These are phyloP conservation scores for Synaphobranchus kaupii DNA, from an alignment of 2,797 vertebrate species.

Conservation along the genomic window DNA sequence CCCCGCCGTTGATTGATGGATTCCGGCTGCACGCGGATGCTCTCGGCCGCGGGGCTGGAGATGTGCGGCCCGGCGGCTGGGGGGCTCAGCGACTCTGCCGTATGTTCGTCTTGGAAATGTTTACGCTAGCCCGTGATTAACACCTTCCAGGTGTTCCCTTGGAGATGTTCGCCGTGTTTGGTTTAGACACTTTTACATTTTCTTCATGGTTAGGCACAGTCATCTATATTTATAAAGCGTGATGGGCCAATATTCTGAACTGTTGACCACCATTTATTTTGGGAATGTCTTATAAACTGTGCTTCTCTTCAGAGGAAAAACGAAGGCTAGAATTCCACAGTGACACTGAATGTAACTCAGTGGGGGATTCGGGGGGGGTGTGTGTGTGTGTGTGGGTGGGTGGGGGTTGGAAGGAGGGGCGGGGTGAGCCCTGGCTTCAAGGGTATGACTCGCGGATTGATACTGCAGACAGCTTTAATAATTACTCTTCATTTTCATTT, in stretches of 20 bases:
- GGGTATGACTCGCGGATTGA: conserved; percentile 59
- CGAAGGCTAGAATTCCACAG: conserved; percentile 61
- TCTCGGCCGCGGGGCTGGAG: conserved; percentile 39
- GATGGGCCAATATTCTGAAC: conserved; percentile 71
- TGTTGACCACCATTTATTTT: conserved; percentile 82
- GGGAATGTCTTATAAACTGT: conserved; percentile 69
- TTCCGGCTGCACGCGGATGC: conserved; percentile 50
- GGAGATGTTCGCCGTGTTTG: conserved; percentile 70
- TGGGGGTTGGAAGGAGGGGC: conserved; percentile 37
- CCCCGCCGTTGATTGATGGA: conserved; percentile 62
- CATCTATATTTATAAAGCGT: conserved; percentile 74
- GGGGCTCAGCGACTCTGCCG: conserved; percentile 60
- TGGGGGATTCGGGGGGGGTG: conserved; percentile 47
- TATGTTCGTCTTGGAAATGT: conserved; percentile 77
- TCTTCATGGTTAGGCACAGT: conserved; percentile 70
- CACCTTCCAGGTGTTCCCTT: conserved; percentile 88
- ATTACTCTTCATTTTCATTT: conserved; percentile 71
- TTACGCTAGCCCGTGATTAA: conserved; percentile 91
- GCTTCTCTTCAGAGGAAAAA: conserved; percentile 49
- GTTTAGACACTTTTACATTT: conserved; percentile 75
- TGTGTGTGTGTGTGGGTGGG: conserved; percentile 42
- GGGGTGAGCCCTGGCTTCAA: conserved; percentile 33
- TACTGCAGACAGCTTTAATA: conserved; percentile 57
- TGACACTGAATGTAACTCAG: conserved; percentile 60
- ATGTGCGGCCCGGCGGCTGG: conserved; percentile 43